Conservation (phyloP, 2,888 invertebrate genomes). For the Xiphydria camelus region DNA sequence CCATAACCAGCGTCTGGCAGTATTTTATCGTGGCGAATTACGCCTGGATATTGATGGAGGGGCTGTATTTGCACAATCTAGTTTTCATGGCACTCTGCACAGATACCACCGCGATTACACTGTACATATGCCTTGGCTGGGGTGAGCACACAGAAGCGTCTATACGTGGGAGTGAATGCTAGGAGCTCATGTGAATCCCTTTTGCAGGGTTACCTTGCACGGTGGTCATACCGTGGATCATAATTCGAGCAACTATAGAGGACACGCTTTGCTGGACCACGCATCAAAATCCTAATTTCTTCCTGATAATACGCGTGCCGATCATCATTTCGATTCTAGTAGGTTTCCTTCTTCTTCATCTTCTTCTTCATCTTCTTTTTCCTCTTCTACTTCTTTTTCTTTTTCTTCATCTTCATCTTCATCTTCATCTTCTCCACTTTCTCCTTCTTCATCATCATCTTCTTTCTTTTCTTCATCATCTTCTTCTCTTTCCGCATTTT, state of each 20-base stretch:
- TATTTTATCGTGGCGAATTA: constrained; percentile 71
- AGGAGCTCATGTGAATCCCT: constrained; percentile 7
- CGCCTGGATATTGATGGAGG: constrained; percentile 72
- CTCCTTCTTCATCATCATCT: too few species aligned
- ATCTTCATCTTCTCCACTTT: too few species aligned
- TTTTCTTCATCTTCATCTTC: too few species aligned
- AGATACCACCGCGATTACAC: constrained; percentile 63
- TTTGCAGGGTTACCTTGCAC: constrained; percentile 62
- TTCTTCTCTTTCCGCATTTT: too few species aligned
- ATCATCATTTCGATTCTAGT: constrained; percentile 65
- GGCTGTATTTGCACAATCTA: constrained; percentile 70
- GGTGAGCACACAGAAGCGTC: constrained; percentile 58
- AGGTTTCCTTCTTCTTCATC: constrained; percentile 38
- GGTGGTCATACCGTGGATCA: constrained; percentile 65
- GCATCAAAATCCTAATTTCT: constrained; percentile 57
- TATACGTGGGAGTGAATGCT: too few species aligned
- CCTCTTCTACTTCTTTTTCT: too few species aligned
- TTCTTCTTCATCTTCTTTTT: too few species aligned
- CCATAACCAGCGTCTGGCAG: constrained; percentile 65
- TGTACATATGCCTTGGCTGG: constrained; percentile 69
- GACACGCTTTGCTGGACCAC: constrained; percentile 67
- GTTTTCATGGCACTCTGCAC: constrained; percentile 69
- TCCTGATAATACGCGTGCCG: constrained; percentile 64
- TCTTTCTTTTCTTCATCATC: too few species aligned
- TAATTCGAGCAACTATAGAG: constrained; percentile 60